Evolutionary conservation across 2,888 invertebrate genomes (phyloP).

Genomic region (Melanotus villosus): DNA sequence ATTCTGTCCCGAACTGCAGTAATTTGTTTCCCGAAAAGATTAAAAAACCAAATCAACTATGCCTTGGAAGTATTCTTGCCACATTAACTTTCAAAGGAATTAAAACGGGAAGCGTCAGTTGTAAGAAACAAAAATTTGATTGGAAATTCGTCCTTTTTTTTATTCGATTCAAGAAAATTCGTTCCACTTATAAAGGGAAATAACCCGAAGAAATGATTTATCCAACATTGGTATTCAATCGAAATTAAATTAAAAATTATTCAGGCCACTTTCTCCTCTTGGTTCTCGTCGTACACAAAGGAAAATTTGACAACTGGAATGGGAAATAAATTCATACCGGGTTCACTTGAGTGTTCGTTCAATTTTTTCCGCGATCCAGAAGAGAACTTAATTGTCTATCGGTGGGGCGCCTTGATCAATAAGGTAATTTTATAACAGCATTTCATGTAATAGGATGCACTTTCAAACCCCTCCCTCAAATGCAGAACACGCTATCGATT

Average conservation of each 20-base stretch:
- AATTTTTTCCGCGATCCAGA: constrained; percentile 28
- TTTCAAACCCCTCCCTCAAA: background rate
- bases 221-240: constrained; percentile 27
- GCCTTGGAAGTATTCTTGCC: too few relatives aligned
- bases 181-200: constrained; percentile 9
- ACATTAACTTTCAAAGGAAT: too few relatives aligned
- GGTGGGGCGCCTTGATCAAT: constrained; percentile 24
- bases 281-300: constrained; percentile 24
- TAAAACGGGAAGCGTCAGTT: too few relatives aligned
- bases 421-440: constrained; percentile 19
- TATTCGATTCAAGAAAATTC: background rate
- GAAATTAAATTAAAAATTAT: constrained; percentile 44
- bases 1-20: too few relatives aligned
- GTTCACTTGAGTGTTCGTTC: constrained; percentile 32
- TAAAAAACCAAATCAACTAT: too few relatives aligned
- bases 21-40: too few relatives aligned
- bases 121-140: background rate
- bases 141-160: background rate
- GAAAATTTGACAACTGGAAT: constrained; percentile 32
- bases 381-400: constrained; percentile 33
- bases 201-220: constrained; percentile 14
- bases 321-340: constrained; percentile 40
- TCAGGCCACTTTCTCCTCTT: constrained; percentile 15
- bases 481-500: constrained; percentile 23
- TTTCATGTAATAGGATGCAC: constrained; percentile 23